Evolutionary conservation across 2,797 vertebrate genomes (phyloP).

Genomic region (Heliangelus exortis): DNA sequence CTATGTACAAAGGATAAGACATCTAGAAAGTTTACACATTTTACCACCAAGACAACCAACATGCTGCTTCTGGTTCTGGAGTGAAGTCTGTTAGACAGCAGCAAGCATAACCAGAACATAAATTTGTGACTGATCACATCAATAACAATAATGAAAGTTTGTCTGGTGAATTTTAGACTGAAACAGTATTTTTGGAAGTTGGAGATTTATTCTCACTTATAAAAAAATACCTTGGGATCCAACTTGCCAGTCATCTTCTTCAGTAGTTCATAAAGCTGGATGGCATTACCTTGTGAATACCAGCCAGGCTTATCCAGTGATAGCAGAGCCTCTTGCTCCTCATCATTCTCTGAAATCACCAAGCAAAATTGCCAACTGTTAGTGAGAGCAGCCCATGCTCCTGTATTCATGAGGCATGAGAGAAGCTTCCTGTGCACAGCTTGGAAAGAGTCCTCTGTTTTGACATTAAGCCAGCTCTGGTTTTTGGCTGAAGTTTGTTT

Average conservation of each 20-base stretch:
- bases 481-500: neutral
- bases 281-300: slow-evolving; percentile 96
- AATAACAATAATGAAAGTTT: neutral
- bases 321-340: slow-evolving; percentile 86
- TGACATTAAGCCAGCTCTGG: neutral
- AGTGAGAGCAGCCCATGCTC: neutral
- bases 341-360: slow-evolving; percentile 86
- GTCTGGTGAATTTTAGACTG: neutral
- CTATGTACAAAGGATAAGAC: neutral
- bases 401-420: neutral
- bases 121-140: neutral
- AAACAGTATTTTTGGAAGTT: neutral
- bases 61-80: neutral
- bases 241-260: slow-evolving; percentile 90
- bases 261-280: slow-evolving; percentile 89
- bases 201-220: neutral
- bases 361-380: neutral
- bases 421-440: neutral
- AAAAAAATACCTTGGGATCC: slow-evolving; percentile 88
- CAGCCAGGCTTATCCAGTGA: slow-evolving; percentile 92
- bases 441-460: neutral
- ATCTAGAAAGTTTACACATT: neutral
- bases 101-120: neutral
- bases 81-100: neutral
- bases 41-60: neutral